A percentile compares a stretch with the other conserved stretches of the same genome.
These are phyloP conservation scores for Cottus gobio DNA, from an alignment of 2,113 vertebrate genomes.

Conservation along the genomic window DNA sequence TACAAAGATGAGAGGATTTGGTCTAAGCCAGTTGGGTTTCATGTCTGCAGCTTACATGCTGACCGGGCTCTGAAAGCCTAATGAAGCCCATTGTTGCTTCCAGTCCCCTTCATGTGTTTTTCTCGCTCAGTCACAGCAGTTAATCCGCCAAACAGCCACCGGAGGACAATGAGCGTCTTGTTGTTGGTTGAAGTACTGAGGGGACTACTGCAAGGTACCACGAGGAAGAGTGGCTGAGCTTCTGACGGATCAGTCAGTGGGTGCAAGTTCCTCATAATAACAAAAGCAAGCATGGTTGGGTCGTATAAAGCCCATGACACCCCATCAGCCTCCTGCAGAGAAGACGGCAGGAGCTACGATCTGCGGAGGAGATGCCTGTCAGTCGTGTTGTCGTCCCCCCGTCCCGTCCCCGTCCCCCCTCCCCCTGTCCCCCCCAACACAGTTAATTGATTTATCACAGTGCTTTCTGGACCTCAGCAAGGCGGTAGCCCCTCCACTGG, in stretches of 20 bases:
- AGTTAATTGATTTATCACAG: constrained; percentile 81
- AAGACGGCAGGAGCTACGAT: constrained; percentile 61
- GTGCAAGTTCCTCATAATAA: constrained; percentile 42
- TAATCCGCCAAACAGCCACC: constrained; percentile 65
- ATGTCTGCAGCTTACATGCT: constrained; percentile 25
- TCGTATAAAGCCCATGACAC: constrained; percentile 55
- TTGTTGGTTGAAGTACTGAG: constrained; percentile 46
- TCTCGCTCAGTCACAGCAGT: constrained; percentile 46
- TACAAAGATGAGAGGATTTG: constrained; percentile 38
- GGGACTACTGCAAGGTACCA: constrained; percentile 10
- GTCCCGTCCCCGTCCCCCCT: neutral
- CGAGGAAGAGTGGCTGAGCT: neutral
- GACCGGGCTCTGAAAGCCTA: constrained; percentile 43
- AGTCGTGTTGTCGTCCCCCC: neutral
- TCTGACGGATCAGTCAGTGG: neutral
- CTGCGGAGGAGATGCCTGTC: constrained; percentile 71
- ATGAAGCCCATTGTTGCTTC: constrained; percentile 46
- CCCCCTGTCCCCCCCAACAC: constrained; percentile 2
- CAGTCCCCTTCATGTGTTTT: constrained; percentile 53
- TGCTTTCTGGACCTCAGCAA: constrained; percentile 60
- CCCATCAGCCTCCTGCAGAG: constrained; percentile 65
- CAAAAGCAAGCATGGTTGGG: constrained; percentile 38
- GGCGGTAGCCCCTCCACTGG: constrained; percentile 65
- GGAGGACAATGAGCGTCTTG: constrained; percentile 71
- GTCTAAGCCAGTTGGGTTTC: constrained; percentile 20